Conservation (phyloP, 2,113 vertebrate genomes). For the Varanus komodoensis region DNA sequence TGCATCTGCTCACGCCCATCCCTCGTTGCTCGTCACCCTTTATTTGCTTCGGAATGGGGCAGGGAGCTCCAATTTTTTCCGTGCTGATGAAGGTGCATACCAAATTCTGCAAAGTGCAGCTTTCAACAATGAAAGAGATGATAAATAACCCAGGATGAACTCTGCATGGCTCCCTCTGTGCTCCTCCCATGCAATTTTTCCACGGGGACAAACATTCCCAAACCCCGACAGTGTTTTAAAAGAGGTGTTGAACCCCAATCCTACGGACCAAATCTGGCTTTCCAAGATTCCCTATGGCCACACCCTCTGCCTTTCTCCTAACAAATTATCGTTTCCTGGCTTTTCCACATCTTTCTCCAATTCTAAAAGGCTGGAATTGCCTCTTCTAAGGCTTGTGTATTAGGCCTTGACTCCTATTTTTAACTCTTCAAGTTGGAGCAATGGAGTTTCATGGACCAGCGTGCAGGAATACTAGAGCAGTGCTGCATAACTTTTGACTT, state of each 20-base stretch:
- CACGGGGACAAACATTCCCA: not conserved
- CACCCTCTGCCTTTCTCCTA: too few relatives aligned
- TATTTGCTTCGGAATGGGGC: not conserved
- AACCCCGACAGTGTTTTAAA: not conserved
- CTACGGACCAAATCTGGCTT: too few relatives aligned
- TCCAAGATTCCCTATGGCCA: too few relatives aligned
- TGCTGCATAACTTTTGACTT: not conserved
- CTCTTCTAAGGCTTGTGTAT: too few relatives aligned
- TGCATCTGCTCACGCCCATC: not conserved
- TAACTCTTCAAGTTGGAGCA: not conserved
- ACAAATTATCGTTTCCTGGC: too few relatives aligned
- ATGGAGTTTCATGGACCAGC: not conserved
- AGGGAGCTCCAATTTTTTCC: not conserved
- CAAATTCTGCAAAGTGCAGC: not conserved
- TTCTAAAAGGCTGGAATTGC: too few relatives aligned
- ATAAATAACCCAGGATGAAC: not conserved
- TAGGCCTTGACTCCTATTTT: too few relatives aligned
- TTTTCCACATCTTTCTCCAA: too few relatives aligned
- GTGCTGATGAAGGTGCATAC: not conserved
- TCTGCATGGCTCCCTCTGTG: not conserved
- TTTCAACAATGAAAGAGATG: too few relatives aligned
- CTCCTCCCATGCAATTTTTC: not conserved
- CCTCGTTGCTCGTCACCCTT: too few relatives aligned
- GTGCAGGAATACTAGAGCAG: not conserved
- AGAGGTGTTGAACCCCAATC: too few relatives aligned